Conservation (phyloP, 2,888 invertebrate genomes). For the Papilio gigon region DNA sequence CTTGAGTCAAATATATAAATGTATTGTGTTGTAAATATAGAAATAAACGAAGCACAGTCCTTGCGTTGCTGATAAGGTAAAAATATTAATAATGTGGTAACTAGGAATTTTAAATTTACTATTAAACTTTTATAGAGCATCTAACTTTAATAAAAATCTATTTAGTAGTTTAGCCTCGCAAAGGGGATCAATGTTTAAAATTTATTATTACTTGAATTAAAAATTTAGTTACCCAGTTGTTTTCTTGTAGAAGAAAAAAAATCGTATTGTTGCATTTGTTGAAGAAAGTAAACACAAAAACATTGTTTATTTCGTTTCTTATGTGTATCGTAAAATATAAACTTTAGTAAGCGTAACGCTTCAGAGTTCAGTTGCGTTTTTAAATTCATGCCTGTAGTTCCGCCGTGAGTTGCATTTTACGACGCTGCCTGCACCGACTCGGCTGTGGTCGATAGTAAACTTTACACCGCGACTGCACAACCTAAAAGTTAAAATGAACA, state of each 20-base stretch:
- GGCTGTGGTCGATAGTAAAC: conserved; percentile 2
- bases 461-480: conserved; percentile 3
- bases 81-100: too few relatives aligned
- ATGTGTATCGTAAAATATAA: not conserved
- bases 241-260: too few relatives aligned
- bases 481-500: not conserved
- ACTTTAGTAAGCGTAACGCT: conserved; percentile 9
- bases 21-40: not conserved
- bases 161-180: too few relatives aligned
- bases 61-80: too few relatives aligned
- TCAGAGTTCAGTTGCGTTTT: conserved; percentile 8
- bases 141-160: too few relatives aligned
- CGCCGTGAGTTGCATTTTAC: conserved; percentile 14
- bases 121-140: too few relatives aligned
- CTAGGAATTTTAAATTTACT: too few relatives aligned
- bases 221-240: too few relatives aligned
- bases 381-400: conserved; percentile 19
- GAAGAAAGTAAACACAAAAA: not conserved
- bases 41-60: too few relatives aligned
- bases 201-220: too few relatives aligned
- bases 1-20: not conserved
- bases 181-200: too few relatives aligned
- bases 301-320: not conserved
- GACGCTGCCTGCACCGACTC: conserved; percentile 6
- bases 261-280: too few relatives aligned